A percentile compares a stretch with the other conserved stretches of the same genome.
Evolutionary conservation across 64 coral and sea anemone species (phyloP).

Genomic region (Dendronephthya gigantea): DNA sequence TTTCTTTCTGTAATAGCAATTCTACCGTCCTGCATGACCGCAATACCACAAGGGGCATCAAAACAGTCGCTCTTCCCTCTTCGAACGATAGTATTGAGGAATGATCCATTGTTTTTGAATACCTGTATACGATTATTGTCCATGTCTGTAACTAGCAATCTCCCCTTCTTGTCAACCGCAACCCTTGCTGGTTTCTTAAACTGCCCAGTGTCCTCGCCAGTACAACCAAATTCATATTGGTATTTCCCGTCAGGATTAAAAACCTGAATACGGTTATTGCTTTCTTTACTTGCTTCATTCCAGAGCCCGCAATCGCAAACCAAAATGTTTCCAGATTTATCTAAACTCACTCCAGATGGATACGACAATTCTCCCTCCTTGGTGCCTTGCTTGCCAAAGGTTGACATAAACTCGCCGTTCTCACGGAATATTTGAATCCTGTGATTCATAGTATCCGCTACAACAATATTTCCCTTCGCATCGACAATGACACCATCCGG

Average conservation of each 20-base stretch:
- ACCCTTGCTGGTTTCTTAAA: conserved; percentile 3
- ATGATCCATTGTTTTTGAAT: not conserved
- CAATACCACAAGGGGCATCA: not conserved
- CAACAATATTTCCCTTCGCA: not conserved
- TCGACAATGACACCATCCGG: not conserved
- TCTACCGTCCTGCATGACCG: not conserved
- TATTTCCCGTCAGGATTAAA: not conserved
- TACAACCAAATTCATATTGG: not conserved
- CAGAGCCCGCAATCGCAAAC: not conserved
- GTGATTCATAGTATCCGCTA: not conserved
- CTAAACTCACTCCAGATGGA: not conserved
- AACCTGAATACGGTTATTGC: not conserved
- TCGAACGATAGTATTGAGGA: not conserved
- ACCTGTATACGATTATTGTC: not conserved
- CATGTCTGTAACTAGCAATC: not conserved
- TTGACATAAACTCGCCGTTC: not conserved
- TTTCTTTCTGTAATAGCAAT: not conserved
- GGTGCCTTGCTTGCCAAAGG: not conserved
- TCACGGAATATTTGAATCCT: not conserved
- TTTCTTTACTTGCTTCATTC: not conserved
- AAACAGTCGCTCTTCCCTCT: not conserved
- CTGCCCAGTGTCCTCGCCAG: not conserved
- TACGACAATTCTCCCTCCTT: not conserved
- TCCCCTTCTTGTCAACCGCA: not conserved
- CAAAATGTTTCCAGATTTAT: not conserved